Conservation (phyloP, 1,140 invertebrate genomes). For the Zaprionus africanus region DNA sequence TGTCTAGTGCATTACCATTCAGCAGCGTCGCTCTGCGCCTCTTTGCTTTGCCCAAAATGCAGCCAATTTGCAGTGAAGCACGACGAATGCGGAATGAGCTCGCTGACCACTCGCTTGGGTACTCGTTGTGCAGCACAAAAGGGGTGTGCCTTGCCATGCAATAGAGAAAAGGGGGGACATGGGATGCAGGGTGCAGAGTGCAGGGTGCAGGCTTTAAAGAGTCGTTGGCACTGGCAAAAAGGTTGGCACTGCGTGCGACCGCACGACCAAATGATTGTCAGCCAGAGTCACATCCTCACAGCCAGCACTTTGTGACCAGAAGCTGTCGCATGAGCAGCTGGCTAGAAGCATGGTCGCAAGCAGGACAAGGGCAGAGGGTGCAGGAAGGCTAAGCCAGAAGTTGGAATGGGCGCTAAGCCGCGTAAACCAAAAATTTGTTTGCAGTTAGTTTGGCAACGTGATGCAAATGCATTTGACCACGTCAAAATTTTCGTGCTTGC, state of each 20-base stretch:
- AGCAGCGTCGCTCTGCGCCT: not conserved
- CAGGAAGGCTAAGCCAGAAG: not conserved
- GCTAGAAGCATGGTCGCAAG: not conserved
- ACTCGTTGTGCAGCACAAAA: not conserved
- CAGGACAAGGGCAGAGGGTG: not conserved
- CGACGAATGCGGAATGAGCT: conserved; percentile 5
- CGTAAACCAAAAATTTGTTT: conserved; percentile 58
- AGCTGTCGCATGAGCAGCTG: conserved; percentile 32
- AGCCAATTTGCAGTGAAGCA: conserved; percentile 3
- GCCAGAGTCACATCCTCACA: conserved; percentile 21
- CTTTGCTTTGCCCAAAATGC: not conserved
- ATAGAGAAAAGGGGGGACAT: not conserved
- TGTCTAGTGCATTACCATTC: not conserved
- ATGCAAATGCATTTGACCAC: conserved; percentile 72
- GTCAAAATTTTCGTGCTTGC: conserved; percentile 49
- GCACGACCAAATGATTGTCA: conserved; percentile 41
- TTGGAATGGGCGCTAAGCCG: conserved; percentile 35
- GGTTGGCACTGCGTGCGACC: conserved; percentile 11
- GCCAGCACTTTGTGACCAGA: conserved; percentile 33
- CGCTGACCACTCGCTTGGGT: not conserved
- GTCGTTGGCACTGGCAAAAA: not conserved
- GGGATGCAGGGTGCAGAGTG: not conserved
- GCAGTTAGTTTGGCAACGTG: conserved; percentile 54
- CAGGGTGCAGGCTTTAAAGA: not conserved
- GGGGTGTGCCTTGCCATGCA: not conserved